These are phyloP conservation scores for Bombus sylvicola DNA, from an alignment of 1,140 invertebrate genomes.

Conservation along the genomic window DNA sequence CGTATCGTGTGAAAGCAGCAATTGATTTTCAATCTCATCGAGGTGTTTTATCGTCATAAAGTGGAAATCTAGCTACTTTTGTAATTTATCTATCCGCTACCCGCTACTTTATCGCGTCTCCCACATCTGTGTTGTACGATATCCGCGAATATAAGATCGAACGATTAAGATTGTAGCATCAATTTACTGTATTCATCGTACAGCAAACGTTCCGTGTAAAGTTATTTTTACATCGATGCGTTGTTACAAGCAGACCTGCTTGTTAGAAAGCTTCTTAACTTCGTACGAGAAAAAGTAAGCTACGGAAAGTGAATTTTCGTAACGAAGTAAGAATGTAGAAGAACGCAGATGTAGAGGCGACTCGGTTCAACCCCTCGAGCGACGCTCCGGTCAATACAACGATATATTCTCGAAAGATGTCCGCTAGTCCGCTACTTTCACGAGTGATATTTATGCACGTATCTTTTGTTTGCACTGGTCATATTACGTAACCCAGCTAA, in stretches of 20 bases:
- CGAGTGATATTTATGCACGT: slow-evolving; percentile 65
- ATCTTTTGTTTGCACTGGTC: slow-evolving; percentile 42
- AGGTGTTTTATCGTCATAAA: neutral
- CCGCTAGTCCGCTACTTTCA: slow-evolving; percentile 56
- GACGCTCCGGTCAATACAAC: neutral
- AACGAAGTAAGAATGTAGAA: neutral
- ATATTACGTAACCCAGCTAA: slow-evolving; percentile 59
- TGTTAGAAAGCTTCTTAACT: neutral
- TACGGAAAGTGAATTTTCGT: slow-evolving; percentile 10
- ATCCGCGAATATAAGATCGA: neutral
- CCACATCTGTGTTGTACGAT: too few relatives aligned
- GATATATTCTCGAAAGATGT: neutral
- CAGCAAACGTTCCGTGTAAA: neutral
- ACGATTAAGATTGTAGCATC: neutral
- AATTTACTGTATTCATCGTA: neutral
- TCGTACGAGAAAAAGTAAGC: neutral
- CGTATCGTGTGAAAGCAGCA: neutral
- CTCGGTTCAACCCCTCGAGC: neutral
- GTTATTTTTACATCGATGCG: neutral
- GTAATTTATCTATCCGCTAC: too few relatives aligned
- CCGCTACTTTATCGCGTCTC: too few relatives aligned
- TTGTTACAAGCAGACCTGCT: neutral
- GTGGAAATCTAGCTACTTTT: neutral
- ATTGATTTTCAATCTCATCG: neutral
- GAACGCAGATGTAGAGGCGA: neutral